A percentile compares a stretch with the other conserved stretches of the same genome.
phyloP scores from a whole-genome alignment of 30 jellyfish, hydroid and myxozoan species.

The Nemopilema nomurai region DNA sequence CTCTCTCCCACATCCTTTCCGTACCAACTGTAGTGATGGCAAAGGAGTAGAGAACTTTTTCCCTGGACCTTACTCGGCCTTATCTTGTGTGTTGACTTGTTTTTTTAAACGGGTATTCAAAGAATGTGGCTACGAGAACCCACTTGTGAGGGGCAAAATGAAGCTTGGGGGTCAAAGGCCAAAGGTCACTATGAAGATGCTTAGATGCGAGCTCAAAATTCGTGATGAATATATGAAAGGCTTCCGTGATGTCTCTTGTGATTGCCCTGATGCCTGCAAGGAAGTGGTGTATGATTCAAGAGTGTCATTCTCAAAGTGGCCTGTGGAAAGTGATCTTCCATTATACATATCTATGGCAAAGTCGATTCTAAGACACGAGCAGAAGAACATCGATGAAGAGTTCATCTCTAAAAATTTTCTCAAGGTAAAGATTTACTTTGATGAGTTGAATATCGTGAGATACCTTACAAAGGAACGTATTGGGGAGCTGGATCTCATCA shows the following conservation, averaged over 20 bases:
- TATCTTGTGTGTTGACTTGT: slow-evolving; percentile 30
- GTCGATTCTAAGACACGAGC: slow-evolving; percentile 6
- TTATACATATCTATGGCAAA: background rate
- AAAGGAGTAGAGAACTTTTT: slow-evolving; percentile 26
- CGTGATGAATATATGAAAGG: background rate
- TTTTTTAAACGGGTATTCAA: background rate
- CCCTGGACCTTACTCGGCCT: slow-evolving; percentile 42
- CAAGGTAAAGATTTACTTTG: slow-evolving; percentile 28
- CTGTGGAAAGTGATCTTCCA: slow-evolving; percentile 28
- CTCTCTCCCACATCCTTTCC: slow-evolving; percentile 17
- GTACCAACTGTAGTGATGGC: slow-evolving; percentile 41
- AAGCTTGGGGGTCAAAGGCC: background rate
- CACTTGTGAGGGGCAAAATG: slow-evolving; percentile 6
- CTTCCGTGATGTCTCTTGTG: background rate
- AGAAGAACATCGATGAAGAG: slow-evolving; percentile 15
- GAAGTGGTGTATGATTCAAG: slow-evolving; percentile 12
- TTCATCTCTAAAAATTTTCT: slow-evolving; percentile 17
- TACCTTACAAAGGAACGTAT: slow-evolving; percentile 19
- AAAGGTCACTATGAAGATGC: slow-evolving; percentile 39
- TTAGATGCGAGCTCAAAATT: slow-evolving; percentile 23
- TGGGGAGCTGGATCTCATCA: slow-evolving; percentile 10
- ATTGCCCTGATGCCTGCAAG: slow-evolving; percentile 46
- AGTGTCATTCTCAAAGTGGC: slow-evolving; percentile 48
- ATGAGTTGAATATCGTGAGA: background rate
- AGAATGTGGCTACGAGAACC: slow-evolving; percentile 44